Base-by-base conservation (phyloP, 2,888 invertebrate genomes). In the Synergus itoensis region DNA sequence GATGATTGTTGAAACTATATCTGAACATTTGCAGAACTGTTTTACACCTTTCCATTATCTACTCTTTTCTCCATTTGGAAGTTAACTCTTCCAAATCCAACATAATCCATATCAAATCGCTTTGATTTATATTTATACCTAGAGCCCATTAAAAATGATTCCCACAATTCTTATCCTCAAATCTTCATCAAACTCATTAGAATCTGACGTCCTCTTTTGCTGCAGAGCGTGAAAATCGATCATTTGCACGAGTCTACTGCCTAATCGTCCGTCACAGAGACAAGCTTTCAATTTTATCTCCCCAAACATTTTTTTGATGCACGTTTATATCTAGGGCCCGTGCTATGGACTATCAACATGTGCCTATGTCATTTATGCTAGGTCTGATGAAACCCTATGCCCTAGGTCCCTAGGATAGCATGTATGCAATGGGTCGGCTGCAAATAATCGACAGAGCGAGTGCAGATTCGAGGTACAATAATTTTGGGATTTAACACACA, bases 401-500 rank as follows among this genome's bases (percentile, higher is more conserved):
- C 18, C 3, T 57, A n/a, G 8, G 9, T 21, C 4, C 9, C 57
- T 57, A 18, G 16, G 3, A 48, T 57, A n/a, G 4, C 9, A 9
- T 57, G 0, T 57, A 4, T 28, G 41, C 9, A 18, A 4, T 65
- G 5, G 21, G 21, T 67, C 65, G 75, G 63, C 76, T 75, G 76
- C 80, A 80, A 67, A 81, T 81, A 79, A 84, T 81, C 76, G 80
- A 81, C 77, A 77, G 79, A 79, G 80, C 82, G 79, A 79, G 73
- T 77, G 53, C 78, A 64, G 43, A 43, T 65, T 67, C 79, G 69
- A 60, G 65, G 77, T 78, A 82, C 80, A 77, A 81, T 81, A 86
- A 84, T 86, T 85, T 84, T 81, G 78, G 82, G 83, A 85, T 84
- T 86, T 83, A 83, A 83, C 76, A 79, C 85, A 85, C 87, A 86